Conservation (phyloP, 2,888 invertebrate species). For the Macrophya annulata region DNA sequence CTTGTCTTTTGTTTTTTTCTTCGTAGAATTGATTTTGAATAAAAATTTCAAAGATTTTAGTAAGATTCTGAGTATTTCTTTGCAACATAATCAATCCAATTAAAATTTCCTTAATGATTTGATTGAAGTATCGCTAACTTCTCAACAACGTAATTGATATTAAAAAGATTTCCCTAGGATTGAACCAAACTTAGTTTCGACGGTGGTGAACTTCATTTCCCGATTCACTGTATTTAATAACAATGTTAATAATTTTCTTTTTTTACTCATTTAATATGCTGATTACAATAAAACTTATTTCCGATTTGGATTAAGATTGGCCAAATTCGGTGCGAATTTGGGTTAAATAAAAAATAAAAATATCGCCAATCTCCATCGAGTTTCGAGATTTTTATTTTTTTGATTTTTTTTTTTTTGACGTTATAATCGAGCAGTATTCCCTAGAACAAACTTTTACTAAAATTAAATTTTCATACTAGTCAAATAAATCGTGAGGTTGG, state of each 20-base stretch:
- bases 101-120: not conserved
- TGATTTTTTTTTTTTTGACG: no score
- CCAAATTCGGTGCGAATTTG: not conserved
- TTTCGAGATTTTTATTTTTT: no score
- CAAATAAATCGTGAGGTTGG: slow-evolving; percentile 26
- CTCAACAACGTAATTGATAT: not conserved
- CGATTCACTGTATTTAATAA: not conserved
- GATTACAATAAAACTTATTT: no score
- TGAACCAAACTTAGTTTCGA: not conserved
- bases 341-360: no score
- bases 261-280: not conserved
- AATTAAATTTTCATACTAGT: slow-evolving; percentile 25
- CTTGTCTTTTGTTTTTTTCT: no score
- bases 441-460: not conserved
- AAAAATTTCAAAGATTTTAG: not conserved
- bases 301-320: not conserved
- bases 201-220: not conserved
- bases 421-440: not conserved
- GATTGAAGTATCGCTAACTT: not conserved
- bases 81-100: not conserved
- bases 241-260: not conserved
- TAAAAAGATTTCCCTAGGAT: not conserved
- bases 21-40: not conserved
- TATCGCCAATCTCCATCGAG: not conserved
- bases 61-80: not conserved